These are phyloP conservation scores for Micromesistius poutassou DNA, from an alignment of 2,797 vertebrate species.

Conservation along the genomic window DNA sequence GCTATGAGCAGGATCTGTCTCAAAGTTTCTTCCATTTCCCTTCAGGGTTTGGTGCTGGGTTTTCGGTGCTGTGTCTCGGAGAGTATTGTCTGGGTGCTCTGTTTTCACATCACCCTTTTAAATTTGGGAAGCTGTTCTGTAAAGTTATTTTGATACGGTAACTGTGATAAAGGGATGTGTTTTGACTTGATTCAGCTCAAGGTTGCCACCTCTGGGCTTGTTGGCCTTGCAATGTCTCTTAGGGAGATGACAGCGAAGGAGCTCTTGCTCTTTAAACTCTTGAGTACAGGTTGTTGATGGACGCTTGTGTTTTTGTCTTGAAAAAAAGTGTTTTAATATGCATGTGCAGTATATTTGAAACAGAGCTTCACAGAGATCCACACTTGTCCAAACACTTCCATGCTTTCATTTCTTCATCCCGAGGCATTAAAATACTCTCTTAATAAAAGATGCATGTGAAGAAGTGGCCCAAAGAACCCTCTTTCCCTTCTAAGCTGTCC, in stretches of 20 bases:
- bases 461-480: slow-evolving; percentile 9
- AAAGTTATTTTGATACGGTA: neutral
- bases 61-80: neutral
- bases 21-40: neutral
- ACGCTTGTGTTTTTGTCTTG: neutral
- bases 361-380: neutral
- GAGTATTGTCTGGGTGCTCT: neutral
- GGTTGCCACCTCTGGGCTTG: slow-evolving; percentile 24
- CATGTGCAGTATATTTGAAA: neutral
- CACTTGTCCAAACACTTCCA: neutral
- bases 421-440: neutral
- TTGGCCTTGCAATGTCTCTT: slow-evolving; percentile 17
- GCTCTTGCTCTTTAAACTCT: slow-evolving; percentile 20
- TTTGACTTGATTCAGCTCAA: slow-evolving; percentile 7
- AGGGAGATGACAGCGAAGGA: slow-evolving; percentile 35
- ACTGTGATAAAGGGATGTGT: no score
- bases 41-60: neutral
- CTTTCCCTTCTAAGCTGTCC: slow-evolving; percentile 11
- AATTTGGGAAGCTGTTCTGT: no score
- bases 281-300: neutral
- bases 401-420: neutral
- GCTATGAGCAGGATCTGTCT: neutral
- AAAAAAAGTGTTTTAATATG: neutral
- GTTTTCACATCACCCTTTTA: neutral
- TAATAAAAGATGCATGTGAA: slow-evolving; percentile 17